Evolutionary conservation across 2,888 invertebrate species (phyloP).

Genomic region (Sicus ferrugineus): DNA sequence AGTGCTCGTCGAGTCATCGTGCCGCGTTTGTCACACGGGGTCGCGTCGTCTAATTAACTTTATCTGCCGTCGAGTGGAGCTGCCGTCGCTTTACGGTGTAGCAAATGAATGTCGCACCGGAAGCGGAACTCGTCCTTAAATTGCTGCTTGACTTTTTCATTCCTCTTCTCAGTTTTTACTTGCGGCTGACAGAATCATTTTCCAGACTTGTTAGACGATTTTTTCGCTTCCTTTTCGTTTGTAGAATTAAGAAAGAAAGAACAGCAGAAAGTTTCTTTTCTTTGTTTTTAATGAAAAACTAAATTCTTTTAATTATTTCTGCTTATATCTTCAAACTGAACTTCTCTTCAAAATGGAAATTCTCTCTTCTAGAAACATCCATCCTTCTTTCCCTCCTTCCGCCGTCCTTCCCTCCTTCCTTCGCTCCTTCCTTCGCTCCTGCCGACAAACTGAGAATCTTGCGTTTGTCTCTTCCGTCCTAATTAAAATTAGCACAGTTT

Average conservation of each 20-base stretch:
- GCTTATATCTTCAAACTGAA: too few species aligned
- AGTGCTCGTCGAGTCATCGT: slow-evolving; percentile 21
- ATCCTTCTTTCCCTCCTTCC: too few species aligned
- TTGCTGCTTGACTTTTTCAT: background rate
- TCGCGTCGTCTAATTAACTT: slow-evolving; percentile 51
- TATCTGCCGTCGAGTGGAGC: slow-evolving; percentile 28
- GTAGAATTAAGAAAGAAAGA: slow-evolving; percentile 11
- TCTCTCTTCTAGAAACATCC: too few species aligned
- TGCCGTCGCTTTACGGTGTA: background rate
- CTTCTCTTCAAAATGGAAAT: too few species aligned
- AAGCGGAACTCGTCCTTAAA: slow-evolving; percentile 28
- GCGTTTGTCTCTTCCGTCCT: background rate
- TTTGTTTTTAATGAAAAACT: too few species aligned
- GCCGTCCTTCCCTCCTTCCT: too few species aligned
- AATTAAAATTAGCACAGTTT: background rate
- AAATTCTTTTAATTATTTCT: too few species aligned
- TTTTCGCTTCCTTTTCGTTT: background rate
- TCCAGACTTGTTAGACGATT: background rate
- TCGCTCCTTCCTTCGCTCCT: too few species aligned
- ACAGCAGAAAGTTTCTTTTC: background rate
- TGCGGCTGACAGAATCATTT: too few species aligned
- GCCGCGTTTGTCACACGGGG: slow-evolving; percentile 46
- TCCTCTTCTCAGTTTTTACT: background rate
- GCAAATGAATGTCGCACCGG: slow-evolving; percentile 24
- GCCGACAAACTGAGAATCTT: background rate